These are phyloP conservation scores for Drosophila ogumai DNA, from an alignment of 1,140 invertebrate species.

Conservation along the genomic window DNA sequence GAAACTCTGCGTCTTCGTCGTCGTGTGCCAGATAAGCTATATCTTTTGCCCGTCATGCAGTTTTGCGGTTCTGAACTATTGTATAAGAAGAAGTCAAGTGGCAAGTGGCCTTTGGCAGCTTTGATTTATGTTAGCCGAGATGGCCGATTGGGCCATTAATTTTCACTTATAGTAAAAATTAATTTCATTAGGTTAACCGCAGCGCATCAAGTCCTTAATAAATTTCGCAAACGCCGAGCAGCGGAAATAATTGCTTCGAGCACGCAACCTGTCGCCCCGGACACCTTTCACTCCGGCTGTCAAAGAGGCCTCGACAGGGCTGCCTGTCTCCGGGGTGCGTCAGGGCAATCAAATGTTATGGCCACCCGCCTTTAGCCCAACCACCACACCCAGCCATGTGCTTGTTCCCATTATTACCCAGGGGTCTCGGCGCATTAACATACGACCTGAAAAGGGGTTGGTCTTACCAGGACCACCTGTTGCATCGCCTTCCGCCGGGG, in stretches of 20 bases:
- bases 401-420: slow-evolving; percentile 7
- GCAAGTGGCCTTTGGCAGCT: slow-evolving; percentile 27
- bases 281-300: slow-evolving; percentile 31
- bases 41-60: slow-evolving; percentile 9
- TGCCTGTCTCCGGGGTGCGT: slow-evolving; percentile 26
- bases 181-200: slow-evolving; percentile 48
- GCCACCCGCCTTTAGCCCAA: slow-evolving; percentile 2
- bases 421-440: slow-evolving; percentile 25
- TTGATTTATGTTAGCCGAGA: slow-evolving; percentile 8
- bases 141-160: slow-evolving; percentile 24
- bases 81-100: slow-evolving; percentile 15
- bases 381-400: slow-evolving; percentile 1
- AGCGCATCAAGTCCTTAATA: slow-evolving; percentile 37
- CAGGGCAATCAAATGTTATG: slow-evolving; percentile 38
- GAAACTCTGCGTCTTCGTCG: slow-evolving; percentile 4
- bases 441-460: slow-evolving; percentile 38
- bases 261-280: slow-evolving; percentile 55
- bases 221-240: slow-evolving; percentile 35
- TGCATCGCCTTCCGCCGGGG: slow-evolving; percentile 4
- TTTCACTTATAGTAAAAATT: slow-evolving; percentile 37
- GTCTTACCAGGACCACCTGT: slow-evolving; percentile 17
- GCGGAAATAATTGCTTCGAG: slow-evolving; percentile 44
- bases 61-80: slow-evolving; percentile 1
- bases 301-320: slow-evolving; percentile 10
- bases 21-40: slow-evolving; percentile 41